These are phyloP conservation scores for Pandemis corylana DNA, from an alignment of 2,888 invertebrate genomes.

Conservation along the genomic window DNA sequence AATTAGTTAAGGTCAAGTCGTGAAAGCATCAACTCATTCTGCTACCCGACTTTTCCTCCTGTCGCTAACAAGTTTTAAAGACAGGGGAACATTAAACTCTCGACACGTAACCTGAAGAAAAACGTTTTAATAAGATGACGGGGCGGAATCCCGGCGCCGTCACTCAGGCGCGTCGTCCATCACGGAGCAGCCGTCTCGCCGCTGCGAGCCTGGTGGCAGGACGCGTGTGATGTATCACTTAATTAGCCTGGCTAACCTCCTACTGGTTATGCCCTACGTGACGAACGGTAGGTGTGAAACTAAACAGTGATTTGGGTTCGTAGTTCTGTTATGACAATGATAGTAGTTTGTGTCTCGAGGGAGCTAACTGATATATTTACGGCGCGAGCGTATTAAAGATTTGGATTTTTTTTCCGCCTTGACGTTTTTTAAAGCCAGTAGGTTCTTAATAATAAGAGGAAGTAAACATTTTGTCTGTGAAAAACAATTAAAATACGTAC, in stretches of 20 bases:
- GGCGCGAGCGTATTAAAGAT: too few relatives aligned
- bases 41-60: neutral
- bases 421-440: too few relatives aligned
- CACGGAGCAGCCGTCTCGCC: slow-evolving; percentile 45
- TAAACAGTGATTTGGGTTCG: neutral
- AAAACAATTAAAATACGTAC: too few relatives aligned
- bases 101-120: slow-evolving; percentile 51
- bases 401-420: too few relatives aligned
- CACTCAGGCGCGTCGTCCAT: slow-evolving; percentile 51
- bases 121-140: slow-evolving; percentile 64
- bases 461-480: too few relatives aligned
- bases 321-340: too few relatives aligned
- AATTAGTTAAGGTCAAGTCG: neutral
- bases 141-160: slow-evolving; percentile 49
- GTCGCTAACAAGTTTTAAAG: slow-evolving; percentile 14
- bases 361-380: too few relatives aligned
- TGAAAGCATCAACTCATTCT: neutral
- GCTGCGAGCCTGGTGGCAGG: slow-evolving; percentile 42
- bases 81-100: slow-evolving; percentile 27
- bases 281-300: slow-evolving; percentile 16
- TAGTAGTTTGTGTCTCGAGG: too few relatives aligned
- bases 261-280: slow-evolving; percentile 47
- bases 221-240: slow-evolving; percentile 65
- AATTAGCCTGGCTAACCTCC: slow-evolving; percentile 54
- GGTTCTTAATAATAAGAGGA: too few relatives aligned